A percentile compares a stretch with the other conserved stretches of the same genome.
Conservation (phyloP, 2,888 invertebrate species). For the Hipparchia semele region DNA sequence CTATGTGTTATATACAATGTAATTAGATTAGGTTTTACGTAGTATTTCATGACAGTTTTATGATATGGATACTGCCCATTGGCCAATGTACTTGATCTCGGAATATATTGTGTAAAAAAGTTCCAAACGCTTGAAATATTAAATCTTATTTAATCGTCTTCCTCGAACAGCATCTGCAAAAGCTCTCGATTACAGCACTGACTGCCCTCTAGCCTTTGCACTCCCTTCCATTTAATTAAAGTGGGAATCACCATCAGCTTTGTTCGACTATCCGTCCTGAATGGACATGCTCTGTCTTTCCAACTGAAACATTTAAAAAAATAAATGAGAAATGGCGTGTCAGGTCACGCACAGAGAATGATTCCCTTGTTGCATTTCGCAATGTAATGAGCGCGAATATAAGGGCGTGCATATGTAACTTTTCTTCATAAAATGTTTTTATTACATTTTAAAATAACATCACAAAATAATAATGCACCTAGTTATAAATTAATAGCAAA, state of each 20-base stretch:
- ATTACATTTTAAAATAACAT: no score
- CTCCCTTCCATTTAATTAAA: conserved; percentile 89
- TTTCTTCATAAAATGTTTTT: no score
- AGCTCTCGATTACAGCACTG: conserved; percentile 89
- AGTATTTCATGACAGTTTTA: no score
- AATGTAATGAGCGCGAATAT: no score
- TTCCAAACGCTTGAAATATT: neutral
- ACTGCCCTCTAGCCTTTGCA: conserved; percentile 90
- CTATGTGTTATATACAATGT: neutral
- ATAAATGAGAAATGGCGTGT: neutral
- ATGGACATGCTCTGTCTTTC: conserved; percentile 92
- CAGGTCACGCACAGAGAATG: no score
- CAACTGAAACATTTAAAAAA: conserved; percentile 83
- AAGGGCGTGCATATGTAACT: no score
- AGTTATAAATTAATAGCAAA: no score
- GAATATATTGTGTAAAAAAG: no score
- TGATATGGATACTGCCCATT: no score
- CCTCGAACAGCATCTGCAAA: conserved; percentile 90
- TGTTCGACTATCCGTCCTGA: conserved; percentile 88
- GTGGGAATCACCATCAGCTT: conserved; percentile 92
- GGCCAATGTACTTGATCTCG: no score
- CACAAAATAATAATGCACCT: no score
- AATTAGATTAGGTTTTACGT: neutral
- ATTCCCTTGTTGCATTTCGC: no score
- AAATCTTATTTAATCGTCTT: conserved; percentile 77